phyloP scores from a whole-genome alignment of 2,113 vertebrate species.

The Vanacampus margaritifer region DNA sequence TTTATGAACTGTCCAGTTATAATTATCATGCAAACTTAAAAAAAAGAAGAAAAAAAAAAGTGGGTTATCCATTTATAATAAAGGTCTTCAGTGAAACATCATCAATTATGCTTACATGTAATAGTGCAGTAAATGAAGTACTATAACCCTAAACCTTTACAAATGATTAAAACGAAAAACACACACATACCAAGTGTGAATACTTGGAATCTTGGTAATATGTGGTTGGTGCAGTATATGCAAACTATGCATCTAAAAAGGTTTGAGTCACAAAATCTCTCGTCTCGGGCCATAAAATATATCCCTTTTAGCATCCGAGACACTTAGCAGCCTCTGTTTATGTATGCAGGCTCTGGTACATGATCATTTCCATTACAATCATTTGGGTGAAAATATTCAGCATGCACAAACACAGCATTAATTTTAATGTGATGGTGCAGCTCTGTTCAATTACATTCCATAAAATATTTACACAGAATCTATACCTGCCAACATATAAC shows the following conservation, averaged over 20 bases:
- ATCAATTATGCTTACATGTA: neutral
- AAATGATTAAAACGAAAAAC: neutral
- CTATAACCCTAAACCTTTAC: neutral
- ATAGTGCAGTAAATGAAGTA: too few species aligned
- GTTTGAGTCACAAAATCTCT: conserved; percentile 21
- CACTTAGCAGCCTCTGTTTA: conserved; percentile 46
- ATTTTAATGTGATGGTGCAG: conserved; percentile 66
- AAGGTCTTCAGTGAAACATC: too few species aligned
- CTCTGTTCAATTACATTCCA: conserved; percentile 66
- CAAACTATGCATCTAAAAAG: neutral
- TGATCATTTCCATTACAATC: conserved; percentile 70
- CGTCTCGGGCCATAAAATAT: conserved; percentile 59
- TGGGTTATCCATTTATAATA: too few species aligned
- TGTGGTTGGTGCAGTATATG: neutral
- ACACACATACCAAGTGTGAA: neutral
- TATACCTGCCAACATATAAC: conserved; percentile 34
- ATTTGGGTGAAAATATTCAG: conserved; percentile 61
- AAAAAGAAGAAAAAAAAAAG: neutral
- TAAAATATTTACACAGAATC: conserved; percentile 70
- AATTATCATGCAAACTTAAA: too few species aligned
- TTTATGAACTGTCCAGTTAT: neutral
- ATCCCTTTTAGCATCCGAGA: conserved; percentile 57
- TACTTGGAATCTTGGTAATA: conserved; percentile 1
- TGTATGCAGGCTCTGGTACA: conserved; percentile 56
- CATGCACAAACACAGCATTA: conserved; percentile 68